Evolutionary conservation across 2,113 vertebrate genomes (phyloP), one percentile per base, ranked within the genome.

Genomic region (Ptychochromis oligacanthus): DNA sequence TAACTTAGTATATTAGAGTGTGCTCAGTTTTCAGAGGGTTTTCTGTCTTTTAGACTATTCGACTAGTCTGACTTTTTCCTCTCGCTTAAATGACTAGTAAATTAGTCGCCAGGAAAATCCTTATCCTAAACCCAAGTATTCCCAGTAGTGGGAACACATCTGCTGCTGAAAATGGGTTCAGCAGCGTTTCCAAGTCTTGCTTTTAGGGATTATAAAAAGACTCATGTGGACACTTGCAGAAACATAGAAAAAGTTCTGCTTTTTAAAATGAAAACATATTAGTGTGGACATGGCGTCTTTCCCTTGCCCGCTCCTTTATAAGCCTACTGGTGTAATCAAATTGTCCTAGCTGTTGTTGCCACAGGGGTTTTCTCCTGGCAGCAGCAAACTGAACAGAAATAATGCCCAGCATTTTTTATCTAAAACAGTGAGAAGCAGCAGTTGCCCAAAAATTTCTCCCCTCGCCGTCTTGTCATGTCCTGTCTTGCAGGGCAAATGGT

Each of bases 361-460:
- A 12, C 22, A 36, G 49, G 72, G 18, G 14, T 15, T 77, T 65
- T 65, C 76, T 77, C 62, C 65, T 52, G n/a, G 58, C 67, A 85
- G 28, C 40, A 55, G 74, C 77, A 64, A 80, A 60, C 79, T 79
- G 79, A 86, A 61, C 40, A 49, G 64, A 87, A 87, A 88, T 79
- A 83, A 89, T 93, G 36, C 89, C 76, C 83, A 89, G 79, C 87
- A 82, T 91, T 80, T 92, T 87, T 91, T 89, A 92, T 83, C 81
- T 86, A 81, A 92, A 76, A 91, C 79, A 76, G 65, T 76, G 89
- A 85, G 83, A 94, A 89, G 82, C 92, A 89, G 85, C 81, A 80
- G 60, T 81, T 90, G 55, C 81, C 87, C 80, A 81, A 82, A 85
- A 91, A 87, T 90, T 88, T 88, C 87, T 86, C 85, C 80, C 88